Percentiles rank a stretch among this genome's conserved stretches.
These are phyloP conservation scores for Nematopogon swammerdamellus DNA, from an alignment of 2,888 invertebrate genomes.

Conservation along the genomic window DNA sequence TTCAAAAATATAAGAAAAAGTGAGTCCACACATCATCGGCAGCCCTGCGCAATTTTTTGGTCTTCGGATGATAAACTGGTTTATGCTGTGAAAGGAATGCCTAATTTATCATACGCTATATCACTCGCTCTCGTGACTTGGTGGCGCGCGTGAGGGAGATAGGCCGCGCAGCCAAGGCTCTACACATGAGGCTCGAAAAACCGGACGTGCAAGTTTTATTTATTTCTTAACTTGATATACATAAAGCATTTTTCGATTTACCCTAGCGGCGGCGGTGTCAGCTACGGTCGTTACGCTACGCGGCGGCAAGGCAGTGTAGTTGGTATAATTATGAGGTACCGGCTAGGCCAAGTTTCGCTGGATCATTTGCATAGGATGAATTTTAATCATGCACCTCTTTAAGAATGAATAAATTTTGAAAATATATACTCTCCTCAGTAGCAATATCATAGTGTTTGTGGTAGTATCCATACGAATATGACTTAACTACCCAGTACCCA, in stretches of 20 bases:
- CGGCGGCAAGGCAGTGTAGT: too few species aligned
- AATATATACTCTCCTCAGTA: too few species aligned
- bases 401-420: too few species aligned
- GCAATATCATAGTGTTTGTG: too few species aligned
- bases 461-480: too few species aligned
- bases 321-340: too few species aligned
- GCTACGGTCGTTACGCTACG: too few species aligned
- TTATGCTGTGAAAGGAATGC: constrained; percentile 21
- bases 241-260: constrained; percentile 45
- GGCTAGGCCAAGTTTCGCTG: too few species aligned
- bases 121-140: constrained; percentile 17
- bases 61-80: constrained; percentile 46
- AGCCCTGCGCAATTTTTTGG: constrained; percentile 16
- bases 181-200: constrained; percentile 19
- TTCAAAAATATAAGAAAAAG: too few species aligned
- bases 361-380: constrained; percentile 38
- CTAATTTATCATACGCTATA: constrained; percentile 28
- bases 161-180: constrained; percentile 10
- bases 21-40: too few species aligned
- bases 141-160: constrained; percentile 14
- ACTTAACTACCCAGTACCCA: too few species aligned
- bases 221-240: constrained; percentile 51
- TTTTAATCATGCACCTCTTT: constrained; percentile 18
- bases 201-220: constrained; percentile 37
- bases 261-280: neutral